Conservation (phyloP, 2,797 vertebrate genomes). For the Leontocebus nigricollis region DNA sequence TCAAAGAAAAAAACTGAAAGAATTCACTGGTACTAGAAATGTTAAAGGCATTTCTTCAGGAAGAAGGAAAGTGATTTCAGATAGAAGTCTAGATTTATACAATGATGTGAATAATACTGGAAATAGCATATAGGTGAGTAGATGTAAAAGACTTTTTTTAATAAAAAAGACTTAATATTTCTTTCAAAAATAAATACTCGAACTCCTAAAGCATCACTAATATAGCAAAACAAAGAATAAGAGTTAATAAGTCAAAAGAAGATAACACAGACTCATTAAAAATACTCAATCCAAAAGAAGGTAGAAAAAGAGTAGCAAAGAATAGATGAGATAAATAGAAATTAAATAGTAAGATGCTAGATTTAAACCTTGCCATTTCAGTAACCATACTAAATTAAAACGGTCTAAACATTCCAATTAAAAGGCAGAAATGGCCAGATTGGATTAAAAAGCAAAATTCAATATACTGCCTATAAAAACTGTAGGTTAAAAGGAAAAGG, state of each 20-base stretch:
- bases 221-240: background rate
- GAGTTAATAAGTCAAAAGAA: background rate
- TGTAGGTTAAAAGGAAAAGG: background rate
- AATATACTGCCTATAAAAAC: background rate
- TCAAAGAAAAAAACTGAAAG: background rate
- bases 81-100: background rate
- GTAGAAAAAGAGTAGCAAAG: background rate
- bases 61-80: background rate
- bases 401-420: background rate
- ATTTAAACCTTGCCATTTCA: background rate
- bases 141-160: background rate
- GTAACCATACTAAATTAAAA: background rate
- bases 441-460: background rate
- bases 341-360: background rate
- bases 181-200: background rate
- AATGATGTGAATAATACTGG: background rate
- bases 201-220: background rate
- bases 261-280: background rate
- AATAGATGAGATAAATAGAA: background rate
- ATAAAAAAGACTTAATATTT: background rate
- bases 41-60: background rate
- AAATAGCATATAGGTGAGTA: background rate
- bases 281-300: background rate
- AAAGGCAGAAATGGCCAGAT: background rate
- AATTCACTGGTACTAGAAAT: background rate